These are phyloP conservation scores for Hippocampus abdominalis DNA, from an alignment of 2,113 vertebrate genomes.

Conservation along the genomic window DNA sequence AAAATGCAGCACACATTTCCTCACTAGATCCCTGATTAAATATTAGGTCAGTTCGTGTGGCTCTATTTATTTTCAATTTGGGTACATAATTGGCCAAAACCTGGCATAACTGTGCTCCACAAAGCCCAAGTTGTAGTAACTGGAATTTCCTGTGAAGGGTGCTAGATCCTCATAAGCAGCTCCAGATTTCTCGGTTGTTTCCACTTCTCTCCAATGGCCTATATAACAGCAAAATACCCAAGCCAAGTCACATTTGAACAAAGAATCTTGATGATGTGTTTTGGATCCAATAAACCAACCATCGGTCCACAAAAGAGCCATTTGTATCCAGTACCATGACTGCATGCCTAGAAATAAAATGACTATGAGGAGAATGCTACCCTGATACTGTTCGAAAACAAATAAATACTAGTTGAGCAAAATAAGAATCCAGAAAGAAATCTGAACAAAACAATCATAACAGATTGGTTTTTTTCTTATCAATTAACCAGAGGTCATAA, in stretches of 20 bases:
- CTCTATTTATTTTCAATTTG: not conserved
- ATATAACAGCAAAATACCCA: constrained; percentile 34
- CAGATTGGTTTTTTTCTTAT: no score
- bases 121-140: constrained; percentile 1
- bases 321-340: no score
- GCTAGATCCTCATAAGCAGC: constrained; percentile 12
- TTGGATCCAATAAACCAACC: constrained; percentile 18
- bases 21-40: not conserved
- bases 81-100: constrained; percentile 17
- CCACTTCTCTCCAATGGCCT: constrained; percentile 17
- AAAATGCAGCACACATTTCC: not conserved
- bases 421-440: not conserved
- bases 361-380: not conserved
- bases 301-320: not conserved
- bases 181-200: not conserved
- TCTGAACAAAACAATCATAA: no score
- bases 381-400: not conserved
- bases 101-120: not conserved
- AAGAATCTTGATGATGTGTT: constrained; percentile 11
- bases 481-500: no score
- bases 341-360: not conserved
- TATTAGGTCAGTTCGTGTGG: not conserved
- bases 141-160: constrained; percentile 30
- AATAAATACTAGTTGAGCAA: not conserved
- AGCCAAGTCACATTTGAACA: constrained; percentile 41